Evolutionary conservation across 2,888 invertebrate species (phyloP), one percentile per base, ranked within the genome.

Genomic region (Mythimna loreyi): DNA sequence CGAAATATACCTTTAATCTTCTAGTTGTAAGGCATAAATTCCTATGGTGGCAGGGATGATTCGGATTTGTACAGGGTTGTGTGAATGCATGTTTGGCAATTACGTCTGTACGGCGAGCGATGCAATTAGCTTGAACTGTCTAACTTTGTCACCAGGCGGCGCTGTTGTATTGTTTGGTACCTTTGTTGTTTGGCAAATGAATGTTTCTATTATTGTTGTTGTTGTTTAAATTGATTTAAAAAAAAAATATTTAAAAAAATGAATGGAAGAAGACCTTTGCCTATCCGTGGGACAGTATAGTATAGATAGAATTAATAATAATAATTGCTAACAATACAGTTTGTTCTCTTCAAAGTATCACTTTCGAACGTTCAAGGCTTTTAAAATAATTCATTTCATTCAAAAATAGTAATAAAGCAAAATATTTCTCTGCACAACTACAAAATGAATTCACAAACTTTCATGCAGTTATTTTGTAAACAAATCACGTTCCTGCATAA

Each of bases 1-100:
- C 36, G 8, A 55, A 64, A 59, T 3, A 63, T 23, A 52, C 23
- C 64, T 65, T 67, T 70, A 55, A n/a, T 1, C 0, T 0, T 1
- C 1, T 21, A 0, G 0, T 0, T 0, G 9, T 60, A 73, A 43
- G 45, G 62, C 19, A 21, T 21, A 57, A 50, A 67, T 11, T 81
- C 13, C 45, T 19, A 3, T 67, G 23, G 19, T 33, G 2, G 8
- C 33, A 25, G 40, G 19, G 30, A 45, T 60, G 65, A 56, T 70
- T 63, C 57, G 33, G 70, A 70, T 77, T 77, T 62, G 67, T 64
- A 64, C 21, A 67, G 47, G 43, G 55, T 60, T 72, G 49, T 67
- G 65, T 70, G 50, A 75, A 63, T 81, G 74, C 74, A 81, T 78
- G 74, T 71, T 75, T 75, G 79, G 79, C 67, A 72, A 72, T 78